Evolutionary conservation across 2,113 vertebrate species (phyloP).

Genomic region (Anguilla rostrata): DNA sequence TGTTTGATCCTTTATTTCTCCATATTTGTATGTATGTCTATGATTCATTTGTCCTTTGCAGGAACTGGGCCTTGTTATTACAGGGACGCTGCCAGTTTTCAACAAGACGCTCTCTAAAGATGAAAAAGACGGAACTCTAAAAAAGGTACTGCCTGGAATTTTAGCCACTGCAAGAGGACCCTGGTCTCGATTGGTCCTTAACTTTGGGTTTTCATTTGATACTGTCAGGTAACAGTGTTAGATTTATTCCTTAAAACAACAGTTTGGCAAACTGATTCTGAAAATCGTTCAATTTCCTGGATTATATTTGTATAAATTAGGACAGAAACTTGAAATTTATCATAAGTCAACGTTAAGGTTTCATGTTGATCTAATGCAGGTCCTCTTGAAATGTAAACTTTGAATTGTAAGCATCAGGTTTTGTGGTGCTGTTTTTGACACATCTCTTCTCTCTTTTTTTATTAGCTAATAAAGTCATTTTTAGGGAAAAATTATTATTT

Average conservation of each 20-base stretch:
- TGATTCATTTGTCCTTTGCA: constrained; percentile 50
- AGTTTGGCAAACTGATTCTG: neutral
- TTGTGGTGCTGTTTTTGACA: neutral
- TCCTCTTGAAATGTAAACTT: neutral
- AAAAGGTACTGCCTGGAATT: constrained; percentile 14
- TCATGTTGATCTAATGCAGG: neutral
- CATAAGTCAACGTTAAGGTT: too few species aligned
- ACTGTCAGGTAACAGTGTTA: neutral
- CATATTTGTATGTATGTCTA: constrained; percentile 29
- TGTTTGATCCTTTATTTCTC: neutral
- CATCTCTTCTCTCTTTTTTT: neutral
- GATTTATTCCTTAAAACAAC: neutral
- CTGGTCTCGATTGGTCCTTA: neutral
- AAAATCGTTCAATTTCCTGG: neutral
- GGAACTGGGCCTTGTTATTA: constrained; percentile 89
- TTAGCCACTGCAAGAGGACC: neutral
- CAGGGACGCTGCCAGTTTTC: constrained; percentile 89
- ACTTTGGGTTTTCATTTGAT: neutral
- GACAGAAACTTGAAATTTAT: too few species aligned
- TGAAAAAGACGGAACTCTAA: constrained; percentile 47
- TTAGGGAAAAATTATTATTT: neutral
- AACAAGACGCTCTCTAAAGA: constrained; percentile 80
- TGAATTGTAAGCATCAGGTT: neutral
- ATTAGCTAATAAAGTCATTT: constrained; percentile 29
- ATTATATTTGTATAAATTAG: too few species aligned